Evolutionary conservation across 2,888 invertebrate genomes (phyloP), one percentile per base, ranked within the genome.

Genomic region (Miltochrista miniata): DNA sequence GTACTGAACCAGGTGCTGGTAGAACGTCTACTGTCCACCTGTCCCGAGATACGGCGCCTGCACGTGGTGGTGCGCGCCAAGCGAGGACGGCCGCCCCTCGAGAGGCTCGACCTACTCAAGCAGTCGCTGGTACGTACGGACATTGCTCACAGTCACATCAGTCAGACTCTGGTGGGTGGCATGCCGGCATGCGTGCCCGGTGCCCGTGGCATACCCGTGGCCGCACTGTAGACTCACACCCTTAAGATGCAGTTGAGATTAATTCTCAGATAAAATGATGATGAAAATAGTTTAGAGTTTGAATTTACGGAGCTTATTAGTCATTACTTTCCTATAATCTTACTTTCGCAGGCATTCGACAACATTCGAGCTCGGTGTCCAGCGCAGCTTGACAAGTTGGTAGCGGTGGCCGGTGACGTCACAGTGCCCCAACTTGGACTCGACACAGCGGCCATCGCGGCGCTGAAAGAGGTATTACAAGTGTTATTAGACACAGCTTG

Each of bases 11-110:
- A 87, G 87, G 85, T 87, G 14, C 80, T 95, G 30, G 90, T 95
- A 15, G 95, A 95, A 79, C 95, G 96, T 64, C 79, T 96, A 15
- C 85, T 96, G 30, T 83, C 93, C 39, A 93, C 94, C 14, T 94
- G 95, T 72, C 94, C 95, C 0, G 92, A 93, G 12, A 81, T 96
- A 29, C 87, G 86, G 14, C 85, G 81, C 14, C 85, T 96, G 47
- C 94, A 93, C 76, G 80, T 94, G 39, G 85, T 95, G 46, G 82
- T 95, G 70, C 74, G 95, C 33, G 85, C 87, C 11, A 93, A 94
- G 76, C 71, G 92, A 57, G 93, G 93, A 4, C 81, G 89, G 37
- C 70, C 87, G n/a, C 90, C 94, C 0, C 79, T 81, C 44, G 78
- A 85, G 35, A 67, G 93, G 29, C 73, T 93, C 10, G 79, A 87